Evolutionary conservation across 2,113 vertebrate genomes (phyloP).

Genomic region (Paradisaea rubra): DNA sequence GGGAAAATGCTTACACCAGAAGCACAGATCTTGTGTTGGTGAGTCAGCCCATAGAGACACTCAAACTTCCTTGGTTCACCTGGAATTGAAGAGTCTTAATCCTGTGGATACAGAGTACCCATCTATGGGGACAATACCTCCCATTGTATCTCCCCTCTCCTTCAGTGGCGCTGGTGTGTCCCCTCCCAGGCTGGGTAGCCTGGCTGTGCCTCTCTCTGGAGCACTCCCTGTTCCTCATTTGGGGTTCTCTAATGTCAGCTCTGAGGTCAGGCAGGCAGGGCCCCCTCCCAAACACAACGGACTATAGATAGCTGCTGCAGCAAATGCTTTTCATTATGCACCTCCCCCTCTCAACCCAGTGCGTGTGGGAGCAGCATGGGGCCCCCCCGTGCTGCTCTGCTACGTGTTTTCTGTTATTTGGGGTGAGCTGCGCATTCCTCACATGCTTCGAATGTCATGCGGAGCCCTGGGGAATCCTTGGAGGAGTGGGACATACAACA

Average conservation of each 20-base stretch:
- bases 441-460: neutral
- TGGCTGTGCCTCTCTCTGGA: neutral
- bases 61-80: neutral
- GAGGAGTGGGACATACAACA: neutral
- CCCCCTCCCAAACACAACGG: neutral
- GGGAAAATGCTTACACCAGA: neutral
- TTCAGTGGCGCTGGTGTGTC: neutral
- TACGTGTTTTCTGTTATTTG: neutral
- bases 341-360: neutral
- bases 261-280: neutral
- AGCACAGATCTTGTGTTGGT: neutral
- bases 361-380: neutral
- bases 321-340: constrained; percentile 2
- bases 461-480: neutral
- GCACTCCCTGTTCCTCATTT: neutral
- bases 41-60: neutral
- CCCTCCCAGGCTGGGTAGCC: neutral
- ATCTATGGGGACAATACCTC: neutral
- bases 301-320: constrained; percentile 12
- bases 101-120: neutral
- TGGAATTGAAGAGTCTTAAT: neutral
- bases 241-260: neutral
- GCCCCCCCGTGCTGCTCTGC: neutral
- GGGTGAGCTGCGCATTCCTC: constrained; percentile 9
- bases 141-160: rapidly evolving